Percentiles rank a stretch among this genome's conserved stretches.
These are phyloP conservation scores for Sitobion miscanthi DNA, from an alignment of 1,140 invertebrate species.

Conservation along the genomic window DNA sequence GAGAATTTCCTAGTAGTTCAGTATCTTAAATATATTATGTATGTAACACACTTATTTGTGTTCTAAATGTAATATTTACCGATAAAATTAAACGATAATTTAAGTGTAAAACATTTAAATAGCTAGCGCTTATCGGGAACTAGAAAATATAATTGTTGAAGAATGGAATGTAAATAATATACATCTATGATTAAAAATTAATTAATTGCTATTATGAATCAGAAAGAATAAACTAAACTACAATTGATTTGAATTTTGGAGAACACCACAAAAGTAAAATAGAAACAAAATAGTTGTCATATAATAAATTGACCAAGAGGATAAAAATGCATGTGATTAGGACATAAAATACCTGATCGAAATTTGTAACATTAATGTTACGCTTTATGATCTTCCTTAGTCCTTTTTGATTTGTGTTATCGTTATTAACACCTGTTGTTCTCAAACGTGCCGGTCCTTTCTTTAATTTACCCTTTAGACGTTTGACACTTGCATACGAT, in stretches of 20 bases:
- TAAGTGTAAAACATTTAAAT: not conserved
- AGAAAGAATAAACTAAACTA: not conserved
- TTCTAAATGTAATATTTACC: not conserved
- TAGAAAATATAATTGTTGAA: not conserved
- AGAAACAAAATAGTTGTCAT: not conserved
- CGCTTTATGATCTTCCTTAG: conserved; percentile 45
- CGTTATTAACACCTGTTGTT: not conserved
- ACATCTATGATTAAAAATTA: not conserved
- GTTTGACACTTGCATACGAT: conserved; percentile 40
- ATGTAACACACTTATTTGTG: not conserved
- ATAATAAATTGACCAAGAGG: conserved; percentile 26
- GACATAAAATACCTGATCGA: conserved; percentile 54
- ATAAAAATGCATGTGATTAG: conserved; percentile 47
- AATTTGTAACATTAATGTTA: conserved; percentile 55
- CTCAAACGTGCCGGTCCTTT: not conserved
- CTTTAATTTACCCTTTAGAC: conserved; percentile 43
- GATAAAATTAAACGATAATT: not conserved
- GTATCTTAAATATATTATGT: not conserved
- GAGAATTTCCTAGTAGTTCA: not conserved
- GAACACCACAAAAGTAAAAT: not conserved
- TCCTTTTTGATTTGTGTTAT: conserved; percentile 47
- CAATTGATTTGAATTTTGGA: not conserved
- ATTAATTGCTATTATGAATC: not conserved
- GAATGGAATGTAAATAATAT: not conserved
- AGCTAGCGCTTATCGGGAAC: not conserved